A percentile compares a stretch with the other conserved stretches of the same genome.
phyloP scores from a whole-genome alignment of 1,140 invertebrate genomes.

The Aphaenogaster ashmeadi region DNA sequence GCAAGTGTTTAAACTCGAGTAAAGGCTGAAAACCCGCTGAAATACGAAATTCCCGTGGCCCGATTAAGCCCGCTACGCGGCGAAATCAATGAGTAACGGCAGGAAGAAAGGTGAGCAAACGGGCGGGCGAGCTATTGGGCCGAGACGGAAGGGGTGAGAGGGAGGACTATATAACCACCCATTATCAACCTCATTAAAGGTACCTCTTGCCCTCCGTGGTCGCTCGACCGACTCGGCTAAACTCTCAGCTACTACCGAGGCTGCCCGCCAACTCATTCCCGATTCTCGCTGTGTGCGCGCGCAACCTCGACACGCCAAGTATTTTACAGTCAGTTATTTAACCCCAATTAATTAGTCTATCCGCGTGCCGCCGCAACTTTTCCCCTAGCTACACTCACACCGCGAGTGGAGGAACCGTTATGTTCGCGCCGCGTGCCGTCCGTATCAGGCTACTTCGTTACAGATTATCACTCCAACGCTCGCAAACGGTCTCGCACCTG shows the following conservation, averaged over 20 bases:
- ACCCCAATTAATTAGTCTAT: constrained; percentile 76
- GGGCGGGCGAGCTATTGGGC: constrained; percentile 56
- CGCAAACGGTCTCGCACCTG: constrained; percentile 34
- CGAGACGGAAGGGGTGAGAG: neutral
- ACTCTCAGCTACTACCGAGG: constrained; percentile 64
- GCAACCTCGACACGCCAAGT: constrained; percentile 68
- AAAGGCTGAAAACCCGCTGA: constrained; percentile 57
- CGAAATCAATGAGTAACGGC: constrained; percentile 75
- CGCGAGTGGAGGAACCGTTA: neutral
- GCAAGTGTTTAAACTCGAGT: constrained; percentile 76
- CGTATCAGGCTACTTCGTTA: constrained; percentile 64
- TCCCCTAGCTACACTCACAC: constrained; percentile 18
- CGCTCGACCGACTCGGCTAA: constrained; percentile 52
- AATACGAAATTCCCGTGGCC: constrained; percentile 75
- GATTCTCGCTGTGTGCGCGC: constrained; percentile 31
- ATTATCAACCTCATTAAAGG: constrained; percentile 81
- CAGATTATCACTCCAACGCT: constrained; percentile 45
- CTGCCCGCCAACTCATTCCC: constrained; percentile 47
- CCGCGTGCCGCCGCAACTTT: constrained; percentile 20
- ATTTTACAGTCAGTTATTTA: constrained; percentile 77
- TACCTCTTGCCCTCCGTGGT: constrained; percentile 62
- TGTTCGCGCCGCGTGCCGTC: constrained; percentile 19
- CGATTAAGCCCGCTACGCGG: constrained; percentile 69
- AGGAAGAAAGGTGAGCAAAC: constrained; percentile 63
- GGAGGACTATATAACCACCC: constrained; percentile 74